phyloP scores from a whole-genome alignment of 2,113 vertebrate genomes.

The Anarhynchus alexandrinus region DNA sequence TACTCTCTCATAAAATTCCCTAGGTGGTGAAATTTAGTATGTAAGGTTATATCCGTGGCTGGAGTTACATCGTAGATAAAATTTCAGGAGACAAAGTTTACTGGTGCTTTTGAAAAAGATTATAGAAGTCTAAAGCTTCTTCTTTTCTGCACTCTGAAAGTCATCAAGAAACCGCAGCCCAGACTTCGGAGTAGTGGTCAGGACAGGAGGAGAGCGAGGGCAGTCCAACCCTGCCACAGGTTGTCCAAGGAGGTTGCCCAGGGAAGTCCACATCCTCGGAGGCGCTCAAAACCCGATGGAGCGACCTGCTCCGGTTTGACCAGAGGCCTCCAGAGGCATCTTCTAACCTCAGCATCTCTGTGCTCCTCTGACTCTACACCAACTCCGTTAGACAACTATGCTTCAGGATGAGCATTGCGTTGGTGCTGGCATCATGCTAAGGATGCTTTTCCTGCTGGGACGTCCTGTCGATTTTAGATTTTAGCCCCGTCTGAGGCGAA shows the following conservation, averaged over 20 bases:
- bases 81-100: background rate
- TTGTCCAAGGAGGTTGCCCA: background rate
- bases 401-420: accelerated
- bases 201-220: background rate
- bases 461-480: accelerated
- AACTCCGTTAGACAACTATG: accelerated
- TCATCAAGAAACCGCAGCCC: background rate
- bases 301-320: background rate
- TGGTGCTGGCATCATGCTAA: background rate
- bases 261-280: background rate
- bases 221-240: background rate
- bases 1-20: background rate
- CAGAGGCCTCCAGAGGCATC: background rate
- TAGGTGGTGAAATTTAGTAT: background rate
- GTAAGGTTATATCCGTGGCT: background rate
- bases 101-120: background rate
- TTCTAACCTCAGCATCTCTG: background rate
- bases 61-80: background rate
- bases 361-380: background rate
- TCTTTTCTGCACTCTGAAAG: too few species aligned
- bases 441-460: background rate
- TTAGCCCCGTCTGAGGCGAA: background rate
- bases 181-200: accelerated
- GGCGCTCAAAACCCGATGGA: background rate
- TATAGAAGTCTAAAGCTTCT: background rate